Evolutionary conservation across 2,888 invertebrate species (phyloP), one percentile per base, ranked within the genome.

Genomic region (Heliconius erato): DNA sequence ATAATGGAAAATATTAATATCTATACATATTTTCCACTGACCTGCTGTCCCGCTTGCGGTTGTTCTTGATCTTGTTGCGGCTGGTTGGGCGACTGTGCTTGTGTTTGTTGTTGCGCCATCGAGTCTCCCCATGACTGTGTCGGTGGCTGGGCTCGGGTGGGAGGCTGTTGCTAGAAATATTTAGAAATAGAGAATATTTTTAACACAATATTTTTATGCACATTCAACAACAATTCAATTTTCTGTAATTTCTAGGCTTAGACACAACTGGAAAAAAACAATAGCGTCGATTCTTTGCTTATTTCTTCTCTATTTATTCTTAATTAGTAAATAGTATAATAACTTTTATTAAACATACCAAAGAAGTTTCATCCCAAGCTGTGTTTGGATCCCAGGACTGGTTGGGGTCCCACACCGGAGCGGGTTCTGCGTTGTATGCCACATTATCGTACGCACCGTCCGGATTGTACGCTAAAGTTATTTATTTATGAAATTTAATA

Each of bases 361-460:
- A 28, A 0, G 85, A 59, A n/a, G 86, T 84, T 35, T 91, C 90
- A 23, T 90, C 90, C 95, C 95, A 95, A 12, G 91, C 90, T 14
- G 85, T 88, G 91, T 92, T 90, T 81, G 93, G 88, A 89, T 95
- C 95, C 97, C 97, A 97, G 3, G 93, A 93, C 12, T 94, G 92
- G 89, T 95, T 96, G 65, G 97, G 96, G 91, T 97, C 96, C 97
- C 97, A 97, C 83, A 96, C 94, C 44, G 91, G 92, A 1, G 90
- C 87, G 0, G 93, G 93, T 54, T 95, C 95, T 0, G 95, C 94
- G 88, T 96, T 93, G 89, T 96, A 96, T 0, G 94, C 96, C 3
- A 94, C 95, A 85, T 96, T 96, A 84, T 92, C 96, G 81, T 96
- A 96, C 0, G 96, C 95, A 0, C 92, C 95, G 12, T 91, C 92